Conservation (phyloP, 2,888 invertebrate genomes). For the Globia sparganii region DNA sequence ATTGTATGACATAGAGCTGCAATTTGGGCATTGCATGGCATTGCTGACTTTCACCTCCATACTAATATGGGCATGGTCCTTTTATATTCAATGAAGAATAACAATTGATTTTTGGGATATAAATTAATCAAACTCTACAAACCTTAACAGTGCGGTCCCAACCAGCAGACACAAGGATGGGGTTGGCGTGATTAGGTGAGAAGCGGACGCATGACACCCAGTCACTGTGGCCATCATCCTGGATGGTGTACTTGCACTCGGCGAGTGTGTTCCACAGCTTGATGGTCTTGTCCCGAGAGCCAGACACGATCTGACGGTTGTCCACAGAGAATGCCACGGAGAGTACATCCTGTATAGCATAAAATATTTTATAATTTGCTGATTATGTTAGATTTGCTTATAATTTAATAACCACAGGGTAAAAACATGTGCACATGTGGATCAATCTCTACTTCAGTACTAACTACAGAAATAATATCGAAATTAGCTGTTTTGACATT, state of each 20-base stretch:
- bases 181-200: slow-evolving; percentile 99
- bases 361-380: no score
- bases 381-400: no score
- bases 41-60: no score
- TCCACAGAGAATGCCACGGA: no score
- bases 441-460: slow-evolving; percentile 15
- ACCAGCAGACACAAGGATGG: slow-evolving; percentile 99
- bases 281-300: no score
- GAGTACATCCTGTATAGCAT: no score
- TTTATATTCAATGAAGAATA: neutral
- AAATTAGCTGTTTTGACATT: slow-evolving; percentile 21
- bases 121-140: slow-evolving; percentile 36
- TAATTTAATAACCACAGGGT: no score
- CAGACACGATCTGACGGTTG: no score
- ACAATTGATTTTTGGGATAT: neutral
- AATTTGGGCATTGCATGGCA: no score
- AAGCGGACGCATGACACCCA: slow-evolving; percentile 99
- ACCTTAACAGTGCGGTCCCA: slow-evolving; percentile 99
- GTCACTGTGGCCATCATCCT: slow-evolving; percentile 98
- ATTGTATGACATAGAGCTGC: no score
- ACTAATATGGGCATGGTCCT: no score
- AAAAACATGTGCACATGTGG: slow-evolving; percentile 1
- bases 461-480: slow-evolving; percentile 14
- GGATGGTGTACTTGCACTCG: slow-evolving; percentile 99
- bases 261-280: no score